Conservation (phyloP, 2,888 invertebrate genomes). For the Habroteleia sp. region DNA sequence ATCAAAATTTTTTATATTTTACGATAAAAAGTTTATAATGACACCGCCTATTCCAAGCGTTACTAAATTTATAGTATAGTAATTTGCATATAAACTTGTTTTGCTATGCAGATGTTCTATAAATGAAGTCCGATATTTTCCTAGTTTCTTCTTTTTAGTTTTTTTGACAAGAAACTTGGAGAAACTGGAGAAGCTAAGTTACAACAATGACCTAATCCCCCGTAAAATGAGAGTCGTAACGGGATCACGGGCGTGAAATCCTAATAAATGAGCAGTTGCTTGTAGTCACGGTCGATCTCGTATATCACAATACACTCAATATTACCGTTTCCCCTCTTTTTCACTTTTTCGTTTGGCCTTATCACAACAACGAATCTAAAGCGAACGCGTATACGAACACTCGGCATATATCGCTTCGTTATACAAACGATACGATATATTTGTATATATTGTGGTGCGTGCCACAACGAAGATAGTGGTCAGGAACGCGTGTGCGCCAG, state of each 20-base stretch:
- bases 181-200: slow-evolving; percentile 55
- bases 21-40: too few relatives aligned
- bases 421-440: slow-evolving; percentile 17
- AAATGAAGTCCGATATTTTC: too few relatives aligned
- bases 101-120: too few relatives aligned
- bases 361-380: slow-evolving; percentile 72
- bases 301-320: slow-evolving; percentile 62
- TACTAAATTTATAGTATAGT: too few relatives aligned
- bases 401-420: slow-evolving; percentile 27
- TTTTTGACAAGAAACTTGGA: slow-evolving; percentile 56
- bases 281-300: slow-evolving; percentile 63
- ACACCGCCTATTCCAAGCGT: too few relatives aligned
- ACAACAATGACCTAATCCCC: slow-evolving; percentile 71
- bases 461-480: slow-evolving; percentile 68
- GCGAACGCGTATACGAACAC: slow-evolving; percentile 67
- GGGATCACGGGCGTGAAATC: slow-evolving; percentile 76
- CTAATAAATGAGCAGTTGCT: slow-evolving; percentile 78
- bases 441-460: slow-evolving; percentile 59
- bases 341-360: slow-evolving; percentile 67
- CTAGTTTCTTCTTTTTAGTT: slow-evolving; percentile 38
- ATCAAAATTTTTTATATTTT: too few relatives aligned
- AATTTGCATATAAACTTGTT: slow-evolving; percentile 53
- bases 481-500: slow-evolving; percentile 43
- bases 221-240: slow-evolving; percentile 73
- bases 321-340: slow-evolving; percentile 22